phyloP scores from a whole-genome alignment of 2,888 invertebrate species.

The Drosophila kanekoi region DNA sequence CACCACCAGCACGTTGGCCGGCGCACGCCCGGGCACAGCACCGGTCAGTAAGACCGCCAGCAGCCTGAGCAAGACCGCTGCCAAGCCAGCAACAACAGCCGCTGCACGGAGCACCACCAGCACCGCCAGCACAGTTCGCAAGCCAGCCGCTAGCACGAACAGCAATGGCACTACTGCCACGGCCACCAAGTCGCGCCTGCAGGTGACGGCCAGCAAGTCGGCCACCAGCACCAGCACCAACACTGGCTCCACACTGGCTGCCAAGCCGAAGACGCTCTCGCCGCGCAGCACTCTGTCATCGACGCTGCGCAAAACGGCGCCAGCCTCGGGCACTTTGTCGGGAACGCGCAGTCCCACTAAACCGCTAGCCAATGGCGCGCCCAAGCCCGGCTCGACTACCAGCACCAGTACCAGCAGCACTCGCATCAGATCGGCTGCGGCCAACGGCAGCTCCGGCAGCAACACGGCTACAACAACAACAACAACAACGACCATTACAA shows the following conservation, averaged over 20 bases:
- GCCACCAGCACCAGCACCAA: constrained; percentile 16
- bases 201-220: constrained; percentile 56
- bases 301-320: constrained; percentile 77
- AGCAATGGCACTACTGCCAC: constrained; percentile 34
- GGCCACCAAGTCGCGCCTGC: constrained; percentile 58
- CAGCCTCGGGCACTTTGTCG: constrained; percentile 21
- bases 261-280: constrained; percentile 77
- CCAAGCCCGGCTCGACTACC: constrained; percentile 19
- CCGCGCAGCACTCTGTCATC: constrained; percentile 81
- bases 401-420: constrained; percentile 40
- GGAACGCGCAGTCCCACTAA: constrained; percentile 72
- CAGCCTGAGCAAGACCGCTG: constrained; percentile 26
- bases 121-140: constrained; percentile 44
- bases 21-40: constrained; percentile 64
- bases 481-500: constrained; percentile 70
- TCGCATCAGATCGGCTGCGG: constrained; percentile 52
- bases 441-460: constrained; percentile 19
- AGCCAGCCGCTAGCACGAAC: constrained; percentile 33
- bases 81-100: constrained; percentile 39
- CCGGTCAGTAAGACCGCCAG: constrained; percentile 25
- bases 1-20: constrained; percentile 22
- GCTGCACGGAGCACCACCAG: constrained; percentile 39
- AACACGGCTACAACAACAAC: constrained; percentile 41
- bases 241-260: constrained; percentile 20
- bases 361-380: constrained; percentile 54